Evolutionary conservation across 2,797 vertebrate genomes (phyloP).

Genomic region (Pteropus rufus): DNA sequence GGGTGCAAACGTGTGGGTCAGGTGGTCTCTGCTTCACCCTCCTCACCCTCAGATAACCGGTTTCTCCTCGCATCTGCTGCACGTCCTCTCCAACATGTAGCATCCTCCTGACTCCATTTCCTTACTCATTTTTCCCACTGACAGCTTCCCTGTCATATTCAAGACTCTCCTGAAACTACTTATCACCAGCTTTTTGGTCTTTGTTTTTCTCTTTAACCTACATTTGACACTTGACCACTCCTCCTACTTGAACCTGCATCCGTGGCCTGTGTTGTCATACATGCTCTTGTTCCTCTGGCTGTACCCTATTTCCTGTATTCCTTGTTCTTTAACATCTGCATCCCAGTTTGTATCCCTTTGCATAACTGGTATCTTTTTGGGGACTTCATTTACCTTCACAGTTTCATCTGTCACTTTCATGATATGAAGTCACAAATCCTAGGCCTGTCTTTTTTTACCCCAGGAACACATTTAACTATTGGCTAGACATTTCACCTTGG

Average conservation of each 20-base stretch:
- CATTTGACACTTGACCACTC: not conserved
- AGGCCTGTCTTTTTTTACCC: not conserved
- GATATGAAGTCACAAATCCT: not conserved
- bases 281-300: not conserved
- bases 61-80: not conserved
- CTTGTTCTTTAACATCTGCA: not conserved
- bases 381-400: not conserved
- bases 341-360: not conserved
- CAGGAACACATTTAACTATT: not conserved
- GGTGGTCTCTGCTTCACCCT: not conserved
- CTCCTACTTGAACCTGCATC: not conserved
- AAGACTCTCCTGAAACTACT: not conserved
- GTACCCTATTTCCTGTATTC: not conserved
- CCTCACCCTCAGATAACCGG: not conserved
- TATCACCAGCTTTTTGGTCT: not conserved
- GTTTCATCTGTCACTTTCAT: not conserved
- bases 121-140: not conserved
- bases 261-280: not conserved
- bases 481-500: not conserved
- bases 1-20: not conserved
- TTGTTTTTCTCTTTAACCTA: slow-evolving; percentile 11
- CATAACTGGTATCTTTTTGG: not conserved
- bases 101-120: not conserved
- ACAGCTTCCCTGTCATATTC: not conserved
- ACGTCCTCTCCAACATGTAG: not conserved